Conservation (phyloP, 1,140 invertebrate species). For the Archegozetes longisetosus region DNA sequence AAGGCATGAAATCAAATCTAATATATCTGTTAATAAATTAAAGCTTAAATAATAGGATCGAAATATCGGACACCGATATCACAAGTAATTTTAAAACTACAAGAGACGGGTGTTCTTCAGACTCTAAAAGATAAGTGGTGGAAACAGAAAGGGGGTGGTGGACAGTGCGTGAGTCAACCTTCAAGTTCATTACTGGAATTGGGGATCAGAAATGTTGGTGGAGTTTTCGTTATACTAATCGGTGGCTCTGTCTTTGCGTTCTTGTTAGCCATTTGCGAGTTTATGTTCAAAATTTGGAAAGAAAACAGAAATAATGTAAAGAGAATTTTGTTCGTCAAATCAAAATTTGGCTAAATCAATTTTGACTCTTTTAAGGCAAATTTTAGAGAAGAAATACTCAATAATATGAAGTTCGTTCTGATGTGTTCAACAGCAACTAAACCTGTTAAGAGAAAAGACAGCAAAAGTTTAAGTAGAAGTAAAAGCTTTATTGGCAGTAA, state of each 20-base stretch:
- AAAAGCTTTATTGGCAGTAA: not conserved
- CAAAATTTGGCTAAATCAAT: no score
- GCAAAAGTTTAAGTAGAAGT: conserved; percentile 7
- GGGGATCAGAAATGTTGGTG: conserved; percentile 19
- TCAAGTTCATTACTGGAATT: conserved; percentile 12
- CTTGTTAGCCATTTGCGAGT: conserved; percentile 20
- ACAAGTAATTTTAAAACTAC: conserved; percentile 31
- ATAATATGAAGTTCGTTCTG: conserved; percentile 24
- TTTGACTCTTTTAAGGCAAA: no score
- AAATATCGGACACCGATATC: conserved; percentile 24
- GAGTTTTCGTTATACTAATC: conserved; percentile 36
- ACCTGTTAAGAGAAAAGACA: conserved; percentile 4
- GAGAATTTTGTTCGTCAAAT: no score
- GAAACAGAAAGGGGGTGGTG: conserved; percentile 25
- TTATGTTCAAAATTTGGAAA: conserved; percentile 16
- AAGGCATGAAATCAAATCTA: conserved; percentile 24
- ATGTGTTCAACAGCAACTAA: conserved; percentile 24
- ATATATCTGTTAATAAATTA: not conserved
- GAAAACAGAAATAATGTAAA: conserved; percentile 10
- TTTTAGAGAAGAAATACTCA: conserved; percentile 2
- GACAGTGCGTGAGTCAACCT: conserved; percentile 19
- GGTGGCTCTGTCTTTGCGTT: conserved; percentile 28
- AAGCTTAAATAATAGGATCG: conserved; percentile 22
- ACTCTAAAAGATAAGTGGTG: conserved; percentile 30
- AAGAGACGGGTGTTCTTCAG: conserved; percentile 32